phyloP scores from a whole-genome alignment of 2,888 invertebrate species.

The Xestia xanthographa region DNA sequence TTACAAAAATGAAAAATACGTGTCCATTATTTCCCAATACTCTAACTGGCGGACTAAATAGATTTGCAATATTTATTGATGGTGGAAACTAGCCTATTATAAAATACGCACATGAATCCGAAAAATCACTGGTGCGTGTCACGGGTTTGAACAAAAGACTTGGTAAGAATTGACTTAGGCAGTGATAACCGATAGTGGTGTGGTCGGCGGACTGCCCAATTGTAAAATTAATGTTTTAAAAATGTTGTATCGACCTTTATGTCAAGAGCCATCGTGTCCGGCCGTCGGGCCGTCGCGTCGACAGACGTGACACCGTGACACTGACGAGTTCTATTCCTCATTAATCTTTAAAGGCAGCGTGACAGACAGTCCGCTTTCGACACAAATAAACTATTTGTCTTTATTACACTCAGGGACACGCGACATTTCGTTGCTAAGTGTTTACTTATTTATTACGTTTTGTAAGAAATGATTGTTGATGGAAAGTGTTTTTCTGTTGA shows the following conservation, averaged over 20 bases:
- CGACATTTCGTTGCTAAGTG: constrained; percentile 5
- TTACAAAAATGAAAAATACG: no score
- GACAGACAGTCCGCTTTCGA: constrained; percentile 17
- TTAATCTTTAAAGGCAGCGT: constrained; percentile 46
- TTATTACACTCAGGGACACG: constrained; percentile 9
- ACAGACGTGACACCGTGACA: constrained; percentile 22
- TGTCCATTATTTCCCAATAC: no score
- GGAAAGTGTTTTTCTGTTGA: not conserved
- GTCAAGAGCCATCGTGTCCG: constrained; percentile 13
- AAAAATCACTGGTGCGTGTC: no score
- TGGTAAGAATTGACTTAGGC: no score
- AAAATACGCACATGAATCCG: no score
- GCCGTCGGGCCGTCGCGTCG: not conserved
- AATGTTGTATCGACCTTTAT: constrained; percentile 13
- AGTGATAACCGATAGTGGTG: no score
- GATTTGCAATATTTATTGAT: no score
- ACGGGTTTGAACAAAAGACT: no score
- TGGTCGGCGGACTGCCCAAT: no score
- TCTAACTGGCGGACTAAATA: no score
- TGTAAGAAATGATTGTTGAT: not conserved
- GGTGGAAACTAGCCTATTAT: no score
- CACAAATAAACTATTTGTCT: constrained; percentile 31
- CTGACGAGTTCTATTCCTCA: constrained; percentile 24
- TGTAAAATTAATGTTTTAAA: constrained; percentile 7
- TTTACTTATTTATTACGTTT: constrained; percentile 1